These are phyloP conservation scores for Rostratula benghalensis DNA, from an alignment of 2,113 vertebrate species.

Conservation along the genomic window DNA sequence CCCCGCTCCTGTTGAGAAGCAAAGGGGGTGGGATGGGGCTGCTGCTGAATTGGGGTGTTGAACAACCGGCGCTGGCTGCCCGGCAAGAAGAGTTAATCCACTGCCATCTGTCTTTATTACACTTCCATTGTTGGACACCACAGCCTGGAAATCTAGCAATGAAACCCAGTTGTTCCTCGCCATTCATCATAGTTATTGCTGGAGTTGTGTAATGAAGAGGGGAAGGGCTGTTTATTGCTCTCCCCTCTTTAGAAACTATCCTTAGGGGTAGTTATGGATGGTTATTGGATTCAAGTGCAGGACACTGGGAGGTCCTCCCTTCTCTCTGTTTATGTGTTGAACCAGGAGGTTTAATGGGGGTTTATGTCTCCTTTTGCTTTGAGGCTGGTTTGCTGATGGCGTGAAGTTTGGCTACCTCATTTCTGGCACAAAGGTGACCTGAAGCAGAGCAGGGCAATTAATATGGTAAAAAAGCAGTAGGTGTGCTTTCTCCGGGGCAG, in stretches of 20 bases:
- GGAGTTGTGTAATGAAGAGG: conserved; percentile 69
- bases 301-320: conserved; percentile 15
- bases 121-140: conserved; percentile 54
- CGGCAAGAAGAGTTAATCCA: conserved; percentile 43
- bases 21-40: not conserved
- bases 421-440: not conserved
- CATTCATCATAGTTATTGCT: conserved; percentile 67
- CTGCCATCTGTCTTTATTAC: conserved; percentile 70
- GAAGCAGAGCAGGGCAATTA: not conserved
- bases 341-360: conserved; percentile 5
- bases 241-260: conserved; percentile 49
- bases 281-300: conserved; percentile 47
- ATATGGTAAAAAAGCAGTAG: not conserved
- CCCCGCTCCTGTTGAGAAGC: not conserved
- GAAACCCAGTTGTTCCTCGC: conserved; percentile 49
- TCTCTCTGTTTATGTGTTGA: not conserved
- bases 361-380: not conserved
- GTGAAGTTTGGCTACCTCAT: not conserved
- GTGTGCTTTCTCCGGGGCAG: accelerated
- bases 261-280: conserved; percentile 62
- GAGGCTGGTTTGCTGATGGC: not conserved
- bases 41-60: not conserved
- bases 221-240: conserved; percentile 65
- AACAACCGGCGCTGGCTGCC: not conserved
- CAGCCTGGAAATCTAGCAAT: conserved; percentile 62